phyloP scores from a whole-genome alignment of 2,797 vertebrate species.

The Molossus alvarezi region DNA sequence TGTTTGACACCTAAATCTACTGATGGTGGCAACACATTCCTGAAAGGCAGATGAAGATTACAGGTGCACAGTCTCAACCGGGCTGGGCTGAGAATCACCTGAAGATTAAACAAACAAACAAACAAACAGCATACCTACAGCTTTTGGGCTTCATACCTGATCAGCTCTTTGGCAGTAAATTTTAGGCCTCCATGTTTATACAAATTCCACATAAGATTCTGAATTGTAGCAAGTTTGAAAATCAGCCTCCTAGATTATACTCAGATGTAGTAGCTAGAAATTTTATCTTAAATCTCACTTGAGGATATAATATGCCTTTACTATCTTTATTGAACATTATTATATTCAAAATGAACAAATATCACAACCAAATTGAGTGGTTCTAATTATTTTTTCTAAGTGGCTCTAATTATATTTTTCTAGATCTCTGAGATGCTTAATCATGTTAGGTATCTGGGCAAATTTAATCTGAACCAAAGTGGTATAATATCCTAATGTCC shows the following conservation, averaged over 20 bases:
- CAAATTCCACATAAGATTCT: slow-evolving; percentile 9
- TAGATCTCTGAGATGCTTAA: not conserved
- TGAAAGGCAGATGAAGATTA: slow-evolving; percentile 11
- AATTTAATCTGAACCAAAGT: slow-evolving; percentile 45
- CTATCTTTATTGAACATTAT: not conserved
- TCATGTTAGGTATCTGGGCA: not conserved
- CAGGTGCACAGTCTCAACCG: not conserved
- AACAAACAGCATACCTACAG: not conserved
- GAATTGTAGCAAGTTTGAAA: slow-evolving; percentile 51
- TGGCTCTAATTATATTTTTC: too few relatives aligned
- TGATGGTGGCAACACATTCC: not conserved
- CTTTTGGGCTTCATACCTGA: not conserved
- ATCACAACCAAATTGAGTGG: slow-evolving; percentile 41
- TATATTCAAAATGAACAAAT: slow-evolving; percentile 58
- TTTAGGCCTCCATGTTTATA: not conserved
- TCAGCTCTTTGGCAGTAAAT: not conserved
- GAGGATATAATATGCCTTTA: not conserved
- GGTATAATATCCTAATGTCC: not conserved
- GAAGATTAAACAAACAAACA: slow-evolving; percentile 37
- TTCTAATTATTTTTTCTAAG: slow-evolving; percentile 40
- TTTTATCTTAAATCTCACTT: slow-evolving; percentile 48
- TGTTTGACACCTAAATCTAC: not conserved
- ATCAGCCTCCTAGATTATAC: not conserved
- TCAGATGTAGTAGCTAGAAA: not conserved
- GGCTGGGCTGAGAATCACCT: not conserved